Percentiles rank a stretch among this genome's conserved stretches.
These are phyloP conservation scores for Phallusia fumigata DNA, from an alignment of 23 tunicate species.

Conservation along the genomic window DNA sequence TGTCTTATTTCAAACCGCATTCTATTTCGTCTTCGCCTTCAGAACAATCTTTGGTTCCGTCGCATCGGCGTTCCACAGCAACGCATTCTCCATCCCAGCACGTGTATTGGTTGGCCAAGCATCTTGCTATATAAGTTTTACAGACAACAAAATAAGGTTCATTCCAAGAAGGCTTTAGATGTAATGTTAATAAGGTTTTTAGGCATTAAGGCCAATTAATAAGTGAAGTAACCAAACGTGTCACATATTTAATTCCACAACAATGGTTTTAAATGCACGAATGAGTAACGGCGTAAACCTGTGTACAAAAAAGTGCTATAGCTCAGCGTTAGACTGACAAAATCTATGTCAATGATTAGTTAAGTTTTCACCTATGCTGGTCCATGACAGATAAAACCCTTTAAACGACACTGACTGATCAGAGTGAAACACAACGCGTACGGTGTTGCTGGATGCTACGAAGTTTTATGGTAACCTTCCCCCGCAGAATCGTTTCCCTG, in stretches of 20 bases:
- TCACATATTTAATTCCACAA: too few species aligned
- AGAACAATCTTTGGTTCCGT: background rate
- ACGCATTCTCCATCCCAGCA: conserved; percentile 4
- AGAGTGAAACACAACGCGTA: background rate
- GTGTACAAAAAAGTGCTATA: too few species aligned
- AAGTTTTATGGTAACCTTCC: background rate
- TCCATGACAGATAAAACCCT: background rate
- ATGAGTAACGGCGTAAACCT: too few species aligned
- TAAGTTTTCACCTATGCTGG: background rate
- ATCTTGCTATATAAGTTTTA: too few species aligned
- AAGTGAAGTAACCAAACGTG: too few species aligned
- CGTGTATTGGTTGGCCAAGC: background rate
- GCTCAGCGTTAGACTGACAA: too few species aligned
- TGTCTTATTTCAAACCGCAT: background rate
- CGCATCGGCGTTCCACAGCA: background rate
- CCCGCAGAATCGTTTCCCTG: background rate
- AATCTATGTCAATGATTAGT: background rate
- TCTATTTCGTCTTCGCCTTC: background rate
- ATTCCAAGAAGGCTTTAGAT: too few species aligned
- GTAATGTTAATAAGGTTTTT: too few species aligned
- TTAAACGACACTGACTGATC: background rate
- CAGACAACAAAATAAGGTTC: too few species aligned
- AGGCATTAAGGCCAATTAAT: too few species aligned
- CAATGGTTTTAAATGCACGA: too few species aligned
- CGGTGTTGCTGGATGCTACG: background rate